phyloP scores from a whole-genome alignment of 2,797 vertebrate species.

The Myotis vivesi region DNA sequence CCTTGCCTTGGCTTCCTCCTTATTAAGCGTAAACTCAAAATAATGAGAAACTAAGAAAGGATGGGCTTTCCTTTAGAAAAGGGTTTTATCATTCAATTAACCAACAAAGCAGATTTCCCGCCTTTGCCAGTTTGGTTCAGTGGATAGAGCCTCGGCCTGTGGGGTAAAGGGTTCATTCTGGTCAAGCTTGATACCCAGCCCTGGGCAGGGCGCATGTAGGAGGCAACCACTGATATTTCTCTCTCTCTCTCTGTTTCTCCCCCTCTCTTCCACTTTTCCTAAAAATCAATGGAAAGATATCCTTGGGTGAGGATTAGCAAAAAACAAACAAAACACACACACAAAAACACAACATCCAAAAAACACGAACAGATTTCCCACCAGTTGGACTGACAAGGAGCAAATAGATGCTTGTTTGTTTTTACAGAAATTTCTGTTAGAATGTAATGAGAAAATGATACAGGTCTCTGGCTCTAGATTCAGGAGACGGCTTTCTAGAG shows the following conservation, averaged over 20 bases:
- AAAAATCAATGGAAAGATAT: background rate
- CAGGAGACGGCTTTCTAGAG: background rate
- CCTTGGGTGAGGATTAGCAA: background rate
- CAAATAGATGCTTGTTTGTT: background rate
- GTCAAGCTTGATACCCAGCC: background rate
- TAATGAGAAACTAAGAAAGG: background rate
- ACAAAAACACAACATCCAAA: too few relatives aligned
- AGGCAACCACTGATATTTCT: background rate
- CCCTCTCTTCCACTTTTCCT: background rate
- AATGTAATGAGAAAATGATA: background rate
- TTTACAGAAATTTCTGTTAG: constrained; percentile 7
- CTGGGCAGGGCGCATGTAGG: background rate
- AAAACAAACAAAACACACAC: too few relatives aligned
- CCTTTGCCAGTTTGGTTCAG: too few relatives aligned
- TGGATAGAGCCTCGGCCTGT: too few relatives aligned
- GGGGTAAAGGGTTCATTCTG: too few relatives aligned
- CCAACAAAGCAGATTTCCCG: background rate
- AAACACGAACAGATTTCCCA: background rate
- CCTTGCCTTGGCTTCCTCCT: constrained; percentile 34
- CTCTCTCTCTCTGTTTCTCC: too few relatives aligned
- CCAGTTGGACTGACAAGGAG: background rate
- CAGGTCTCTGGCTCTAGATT: background rate
- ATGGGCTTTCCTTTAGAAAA: background rate
- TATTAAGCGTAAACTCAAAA: background rate
- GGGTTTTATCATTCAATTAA: background rate